A percentile compares a stretch with the other conserved stretches of the same genome.
Evolutionary conservation across 2,888 invertebrate species (phyloP).

Genomic region (Cyclophora albipunctata): DNA sequence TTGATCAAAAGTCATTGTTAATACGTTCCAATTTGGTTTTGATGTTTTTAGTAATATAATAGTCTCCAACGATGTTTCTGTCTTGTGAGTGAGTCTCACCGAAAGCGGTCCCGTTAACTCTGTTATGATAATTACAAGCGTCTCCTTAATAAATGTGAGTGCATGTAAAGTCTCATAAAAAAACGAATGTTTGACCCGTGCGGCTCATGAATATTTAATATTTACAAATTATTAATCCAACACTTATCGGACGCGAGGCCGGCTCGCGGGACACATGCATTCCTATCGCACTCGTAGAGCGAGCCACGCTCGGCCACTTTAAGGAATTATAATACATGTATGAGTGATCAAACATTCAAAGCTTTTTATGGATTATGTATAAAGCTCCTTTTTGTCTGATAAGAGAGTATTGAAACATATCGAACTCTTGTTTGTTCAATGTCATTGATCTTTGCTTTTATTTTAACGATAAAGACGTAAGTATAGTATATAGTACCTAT

Average conservation of each 20-base stretch:
- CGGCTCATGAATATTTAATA: conserved; percentile 73
- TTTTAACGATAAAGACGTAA: too few species aligned
- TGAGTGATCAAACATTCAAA: conserved; percentile 49
- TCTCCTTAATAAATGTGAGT: conserved; percentile 66
- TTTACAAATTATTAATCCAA: conserved; percentile 74
- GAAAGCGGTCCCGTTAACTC: conserved; percentile 22
- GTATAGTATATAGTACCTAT: too few species aligned
- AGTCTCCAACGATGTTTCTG: conserved; percentile 17
- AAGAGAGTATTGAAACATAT: background rate
- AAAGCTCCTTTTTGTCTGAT: too few species aligned
- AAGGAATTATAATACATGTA: conserved; percentile 39
- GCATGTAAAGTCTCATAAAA: conserved; percentile 58
- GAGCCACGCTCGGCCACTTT: conserved; percentile 26
- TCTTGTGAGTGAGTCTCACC: conserved; percentile 8
- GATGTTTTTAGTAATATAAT: conserved; percentile 43
- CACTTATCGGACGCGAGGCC: conserved; percentile 47
- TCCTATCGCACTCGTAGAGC: conserved; percentile 37
- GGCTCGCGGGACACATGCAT: conserved; percentile 30
- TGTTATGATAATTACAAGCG: conserved; percentile 67
- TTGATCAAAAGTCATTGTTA: conserved; percentile 31
- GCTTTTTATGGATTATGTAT: conserved; percentile 56
- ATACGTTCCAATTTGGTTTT: conserved; percentile 35
- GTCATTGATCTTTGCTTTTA: too few species aligned
- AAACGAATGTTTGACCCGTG: conserved; percentile 65
- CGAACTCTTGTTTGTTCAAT: background rate